Base-by-base conservation (phyloP, 2,797 vertebrate species). In the Chiroxiphia lanceolata region DNA sequence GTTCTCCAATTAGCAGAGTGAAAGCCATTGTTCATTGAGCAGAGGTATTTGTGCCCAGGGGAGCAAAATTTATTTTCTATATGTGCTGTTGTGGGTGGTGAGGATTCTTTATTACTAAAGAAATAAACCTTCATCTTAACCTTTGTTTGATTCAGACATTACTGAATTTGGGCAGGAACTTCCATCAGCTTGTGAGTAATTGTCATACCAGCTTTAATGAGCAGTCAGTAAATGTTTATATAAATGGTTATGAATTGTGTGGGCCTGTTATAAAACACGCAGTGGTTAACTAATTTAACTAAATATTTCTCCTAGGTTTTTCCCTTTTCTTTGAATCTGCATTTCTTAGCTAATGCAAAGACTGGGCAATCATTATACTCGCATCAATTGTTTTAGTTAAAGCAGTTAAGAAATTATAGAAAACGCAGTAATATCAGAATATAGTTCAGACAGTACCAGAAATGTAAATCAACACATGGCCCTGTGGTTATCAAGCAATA, bases 21-120 rank as follows among this genome's bases (percentile, higher is more conserved):
- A 93, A 94, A 96, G 65, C 93, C 93, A 96, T 97, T 97, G 96
- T 97, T 98, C 94, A 95, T 85, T 94, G 92, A 97, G 92, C 40
- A 18, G 84, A 90, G 92, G 89, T 95, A 87, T 90, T 96, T 6
- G 50, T 94, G 89, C 82, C 94, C 96, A 94, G 88, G 90, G 88
- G 91, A 96, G 85, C 78, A 91, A 94, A 94, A 95, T 92, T 93
- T 91, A 83, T 95, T 97, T 96, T 80, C 82, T 93, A 5, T 78
- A 40, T 70, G 33, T 94, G 91, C 57, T 64, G 42, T 95, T 95
- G 64, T 93, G 70, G 84, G 31, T 94, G 90, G 79, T 91, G 89
- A 87, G 81, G 79, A 54, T 87, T 94, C 95, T 95, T 96, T 95
- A 88, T 76, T 81, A 75, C 86, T 69, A 75, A 96, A 93, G 83